A percentile compares a stretch with the other conserved stretches of the same genome.
phyloP scores from a whole-genome alignment of 2,113 vertebrate species.

The Oreochromis spilurus region DNA sequence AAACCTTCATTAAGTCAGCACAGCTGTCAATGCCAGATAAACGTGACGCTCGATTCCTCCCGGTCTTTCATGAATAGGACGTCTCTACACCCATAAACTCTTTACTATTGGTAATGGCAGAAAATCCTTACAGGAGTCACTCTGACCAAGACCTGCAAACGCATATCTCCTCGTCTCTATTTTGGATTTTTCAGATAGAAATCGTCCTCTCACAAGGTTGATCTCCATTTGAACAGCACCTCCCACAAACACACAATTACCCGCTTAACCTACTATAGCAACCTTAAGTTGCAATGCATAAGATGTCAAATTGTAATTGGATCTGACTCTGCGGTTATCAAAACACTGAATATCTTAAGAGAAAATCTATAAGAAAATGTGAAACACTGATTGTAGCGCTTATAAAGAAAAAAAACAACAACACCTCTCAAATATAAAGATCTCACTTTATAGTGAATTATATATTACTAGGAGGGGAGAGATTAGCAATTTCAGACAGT shows the following conservation, averaged over 20 bases:
- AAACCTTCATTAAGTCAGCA: constrained; percentile 78
- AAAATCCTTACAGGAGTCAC: constrained; percentile 58
- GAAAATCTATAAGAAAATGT: not conserved
- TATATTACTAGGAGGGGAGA: not conserved
- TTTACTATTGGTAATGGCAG: constrained; percentile 33
- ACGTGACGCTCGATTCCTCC: constrained; percentile 72
- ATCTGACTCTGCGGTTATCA: not conserved
- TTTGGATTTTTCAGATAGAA: constrained; percentile 5
- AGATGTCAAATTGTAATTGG: not conserved
- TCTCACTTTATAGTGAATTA: not conserved
- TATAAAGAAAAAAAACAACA: not conserved
- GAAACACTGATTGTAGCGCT: not conserved
- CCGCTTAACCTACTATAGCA: not conserved
- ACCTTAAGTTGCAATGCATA: not conserved
- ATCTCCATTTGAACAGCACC: constrained; percentile 1
- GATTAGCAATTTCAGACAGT: not conserved
- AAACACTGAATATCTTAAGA: not conserved
- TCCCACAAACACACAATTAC: not conserved
- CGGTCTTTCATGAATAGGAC: constrained; percentile 51
- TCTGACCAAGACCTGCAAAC: constrained; percentile 4
- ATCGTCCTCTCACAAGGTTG: constrained; percentile 6
- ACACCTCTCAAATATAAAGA: not conserved
- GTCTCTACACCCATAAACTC: constrained; percentile 57
- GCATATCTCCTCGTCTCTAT: not conserved
- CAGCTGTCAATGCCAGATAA: constrained; percentile 84